Conservation (phyloP, 2,113 vertebrate species). For the Xenus cinereus region DNA sequence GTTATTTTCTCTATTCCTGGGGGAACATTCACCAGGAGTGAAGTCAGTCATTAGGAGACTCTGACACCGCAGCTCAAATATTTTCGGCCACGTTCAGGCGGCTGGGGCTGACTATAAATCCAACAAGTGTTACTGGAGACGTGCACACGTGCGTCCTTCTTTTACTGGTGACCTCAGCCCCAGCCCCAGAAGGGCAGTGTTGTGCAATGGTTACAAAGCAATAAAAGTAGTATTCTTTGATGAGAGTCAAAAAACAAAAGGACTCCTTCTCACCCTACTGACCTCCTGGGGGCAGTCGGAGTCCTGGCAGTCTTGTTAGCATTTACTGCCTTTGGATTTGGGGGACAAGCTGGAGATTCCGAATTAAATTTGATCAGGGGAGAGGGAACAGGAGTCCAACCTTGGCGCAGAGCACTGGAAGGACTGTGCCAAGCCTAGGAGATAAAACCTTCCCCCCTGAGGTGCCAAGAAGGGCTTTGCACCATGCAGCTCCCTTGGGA, state of each 20-base stretch:
- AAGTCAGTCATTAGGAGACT: conserved; percentile 23
- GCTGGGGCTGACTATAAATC: not conserved
- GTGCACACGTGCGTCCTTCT: not conserved
- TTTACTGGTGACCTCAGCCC: not conserved
- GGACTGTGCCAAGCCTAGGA: not conserved
- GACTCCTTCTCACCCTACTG: not conserved
- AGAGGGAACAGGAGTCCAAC: not conserved
- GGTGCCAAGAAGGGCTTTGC: not conserved
- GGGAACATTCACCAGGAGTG: conserved; percentile 23
- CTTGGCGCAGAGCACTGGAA: not conserved
- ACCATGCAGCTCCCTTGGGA: not conserved
- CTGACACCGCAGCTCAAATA: not conserved
- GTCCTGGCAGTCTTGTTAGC: not conserved
- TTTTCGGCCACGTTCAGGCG: not conserved
- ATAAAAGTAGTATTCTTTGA: not conserved
- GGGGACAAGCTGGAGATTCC: not conserved
- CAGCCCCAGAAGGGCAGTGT: not conserved
- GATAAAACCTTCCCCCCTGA: not conserved
- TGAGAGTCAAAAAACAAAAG: not conserved
- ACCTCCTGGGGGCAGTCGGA: not conserved
- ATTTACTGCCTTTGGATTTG: not conserved
- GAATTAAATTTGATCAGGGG: not conserved
- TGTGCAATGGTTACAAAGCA: not conserved
- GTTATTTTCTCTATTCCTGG: not conserved
- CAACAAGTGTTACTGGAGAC: not conserved